Evolutionary conservation across 2,888 invertebrate genomes (phyloP).

Genomic region (Spodoptera littoralis): DNA sequence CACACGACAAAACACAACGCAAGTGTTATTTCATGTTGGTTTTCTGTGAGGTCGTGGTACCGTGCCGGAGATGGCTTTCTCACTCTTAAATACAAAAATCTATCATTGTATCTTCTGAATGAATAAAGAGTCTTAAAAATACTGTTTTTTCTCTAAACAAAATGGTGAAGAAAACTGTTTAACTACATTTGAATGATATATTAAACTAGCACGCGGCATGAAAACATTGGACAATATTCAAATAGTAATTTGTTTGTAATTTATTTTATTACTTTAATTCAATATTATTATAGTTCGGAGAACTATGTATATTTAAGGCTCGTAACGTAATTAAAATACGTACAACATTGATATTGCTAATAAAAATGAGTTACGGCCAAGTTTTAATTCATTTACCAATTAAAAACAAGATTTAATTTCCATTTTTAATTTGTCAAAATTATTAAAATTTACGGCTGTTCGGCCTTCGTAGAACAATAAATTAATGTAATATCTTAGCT

Average conservation of each 20-base stretch:
- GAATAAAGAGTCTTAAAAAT: not conserved
- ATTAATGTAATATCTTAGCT: constrained; percentile 28
- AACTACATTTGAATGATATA: too few relatives aligned
- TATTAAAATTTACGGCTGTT: constrained; percentile 15
- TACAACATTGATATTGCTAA: constrained; percentile 8
- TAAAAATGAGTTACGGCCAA: constrained; percentile 13
- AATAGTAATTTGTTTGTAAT: too few relatives aligned
- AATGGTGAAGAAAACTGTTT: too few relatives aligned
- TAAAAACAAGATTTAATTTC: constrained; percentile 5
- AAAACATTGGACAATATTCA: too few relatives aligned
- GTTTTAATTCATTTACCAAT: constrained; percentile 21
- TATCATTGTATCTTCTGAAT: not conserved
- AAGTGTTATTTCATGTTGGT: too few relatives aligned
- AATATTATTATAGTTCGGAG: not conserved
- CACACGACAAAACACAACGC: too few relatives aligned
- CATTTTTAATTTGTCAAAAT: constrained; percentile 42
- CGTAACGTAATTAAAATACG: constrained; percentile 16
- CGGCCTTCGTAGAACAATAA: constrained; percentile 15
- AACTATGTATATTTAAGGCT: not conserved
- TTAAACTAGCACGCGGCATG: too few relatives aligned
- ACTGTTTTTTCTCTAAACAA: not conserved
- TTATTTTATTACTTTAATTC: constrained; percentile 3
- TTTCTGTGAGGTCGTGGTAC: too few relatives aligned
- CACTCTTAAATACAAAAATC: not conserved
- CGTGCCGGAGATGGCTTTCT: too few relatives aligned